phyloP scores from a whole-genome alignment of 64 coral and sea anemone genomes.

The Dendronephthya gigantea region DNA sequence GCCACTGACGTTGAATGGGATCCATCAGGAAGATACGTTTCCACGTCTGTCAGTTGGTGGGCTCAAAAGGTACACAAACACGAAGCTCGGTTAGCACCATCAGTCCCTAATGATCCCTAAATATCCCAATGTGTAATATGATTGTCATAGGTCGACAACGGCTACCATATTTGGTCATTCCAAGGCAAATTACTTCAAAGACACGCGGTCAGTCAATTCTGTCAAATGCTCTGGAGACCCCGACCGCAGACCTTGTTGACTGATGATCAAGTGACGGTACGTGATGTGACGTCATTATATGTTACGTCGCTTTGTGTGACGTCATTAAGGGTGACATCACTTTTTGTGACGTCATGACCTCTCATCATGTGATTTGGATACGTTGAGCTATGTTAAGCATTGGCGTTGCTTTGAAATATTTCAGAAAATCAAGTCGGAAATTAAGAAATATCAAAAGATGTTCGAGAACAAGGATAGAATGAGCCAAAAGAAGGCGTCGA shows the following conservation, averaged over 20 bases:
- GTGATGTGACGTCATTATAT: no score
- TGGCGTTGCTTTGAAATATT: not conserved
- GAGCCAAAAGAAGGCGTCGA: slow-evolving; percentile 85
- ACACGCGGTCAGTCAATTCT: slow-evolving; percentile 82
- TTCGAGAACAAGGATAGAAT: slow-evolving; percentile 95
- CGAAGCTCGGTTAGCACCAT: not conserved
- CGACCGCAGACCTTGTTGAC: slow-evolving; percentile 52
- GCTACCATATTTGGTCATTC: slow-evolving; percentile 98
- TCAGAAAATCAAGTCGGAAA: slow-evolving; percentile 80
- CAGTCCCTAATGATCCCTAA: not conserved
- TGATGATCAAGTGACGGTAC: slow-evolving; percentile 61
- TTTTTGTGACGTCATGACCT: not conserved
- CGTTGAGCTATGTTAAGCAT: not conserved
- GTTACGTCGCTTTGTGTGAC: not conserved
- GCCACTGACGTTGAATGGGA: slow-evolving; percentile 98
- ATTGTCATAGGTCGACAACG: slow-evolving; percentile 78
- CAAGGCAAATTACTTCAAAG: slow-evolving; percentile 83
- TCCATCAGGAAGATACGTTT: slow-evolving; percentile 78
- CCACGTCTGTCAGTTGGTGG: slow-evolving; percentile 97
- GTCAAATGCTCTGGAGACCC: slow-evolving; percentile 83
- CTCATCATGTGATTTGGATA: no score
- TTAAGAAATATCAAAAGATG: slow-evolving; percentile 82
- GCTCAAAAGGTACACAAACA: slow-evolving; percentile 68
- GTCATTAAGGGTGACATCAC: not conserved
- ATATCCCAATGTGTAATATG: not conserved